Percentiles rank a stretch among this genome's conserved stretches.
phyloP scores from a whole-genome alignment of 2,113 vertebrate species.

The Neolamprologus toae region DNA sequence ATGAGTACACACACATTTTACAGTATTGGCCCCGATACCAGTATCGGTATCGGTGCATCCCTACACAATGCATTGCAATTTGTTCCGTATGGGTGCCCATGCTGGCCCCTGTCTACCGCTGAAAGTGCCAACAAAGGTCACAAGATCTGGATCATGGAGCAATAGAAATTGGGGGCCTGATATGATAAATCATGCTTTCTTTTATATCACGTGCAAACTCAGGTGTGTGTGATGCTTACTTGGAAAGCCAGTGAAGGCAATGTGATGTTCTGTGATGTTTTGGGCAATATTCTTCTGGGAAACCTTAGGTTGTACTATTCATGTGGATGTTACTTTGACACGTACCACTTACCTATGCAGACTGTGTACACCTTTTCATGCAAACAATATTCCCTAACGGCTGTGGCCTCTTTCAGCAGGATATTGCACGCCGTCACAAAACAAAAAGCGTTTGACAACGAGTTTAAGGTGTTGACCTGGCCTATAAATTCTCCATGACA shows the following conservation, averaged over 20 bases:
- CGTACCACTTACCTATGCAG: not conserved
- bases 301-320: not conserved
- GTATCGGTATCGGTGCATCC: no score
- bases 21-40: no score
- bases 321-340: not conserved
- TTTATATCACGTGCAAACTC: not conserved
- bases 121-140: no score
- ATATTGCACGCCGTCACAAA: fast-evolving
- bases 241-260: not conserved
- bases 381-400: not conserved
- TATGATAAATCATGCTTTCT: not conserved
- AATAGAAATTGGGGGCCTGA: not conserved
- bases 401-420: not conserved
- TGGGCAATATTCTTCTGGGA: not conserved
- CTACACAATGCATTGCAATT: no score
- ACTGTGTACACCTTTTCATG: not conserved
- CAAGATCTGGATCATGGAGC: no score
- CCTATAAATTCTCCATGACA: not conserved
- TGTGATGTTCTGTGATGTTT: not conserved
- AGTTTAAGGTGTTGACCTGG: not conserved
- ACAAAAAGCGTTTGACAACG: fast-evolving
- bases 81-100: no score
- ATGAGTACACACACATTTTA: no score
- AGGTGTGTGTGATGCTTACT: not conserved
- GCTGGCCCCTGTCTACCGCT: no score